Evolutionary conservation across 2,888 invertebrate species (phyloP).

Genomic region (Ptychoptera albimana): DNA sequence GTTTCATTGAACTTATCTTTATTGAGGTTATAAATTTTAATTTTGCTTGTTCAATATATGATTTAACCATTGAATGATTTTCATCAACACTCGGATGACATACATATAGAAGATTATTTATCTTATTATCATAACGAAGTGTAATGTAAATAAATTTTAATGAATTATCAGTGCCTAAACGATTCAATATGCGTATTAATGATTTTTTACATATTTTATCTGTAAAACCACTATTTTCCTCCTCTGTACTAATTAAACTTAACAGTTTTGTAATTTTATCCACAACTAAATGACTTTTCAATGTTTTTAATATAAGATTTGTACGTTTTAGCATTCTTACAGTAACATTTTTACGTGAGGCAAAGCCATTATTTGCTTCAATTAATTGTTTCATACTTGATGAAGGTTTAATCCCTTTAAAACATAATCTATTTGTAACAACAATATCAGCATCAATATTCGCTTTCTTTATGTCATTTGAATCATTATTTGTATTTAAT

Average conservation of each 20-base stretch:
- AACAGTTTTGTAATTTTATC: constrained; percentile 35
- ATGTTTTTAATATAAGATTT: constrained; percentile 42
- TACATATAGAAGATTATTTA: constrained; percentile 34
- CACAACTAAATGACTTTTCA: constrained; percentile 42
- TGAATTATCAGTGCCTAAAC: constrained; percentile 29
- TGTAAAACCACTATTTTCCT: constrained; percentile 35
- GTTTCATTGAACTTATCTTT: constrained; percentile 8
- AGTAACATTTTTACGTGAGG: constrained; percentile 26
- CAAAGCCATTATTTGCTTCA: constrained; percentile 14
- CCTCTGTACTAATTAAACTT: constrained; percentile 36
- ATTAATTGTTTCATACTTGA: not conserved
- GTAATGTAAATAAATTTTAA: not conserved
- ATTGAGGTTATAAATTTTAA: constrained; percentile 32
- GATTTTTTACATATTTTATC: constrained; percentile 43
- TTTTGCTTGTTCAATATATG: constrained; percentile 44
- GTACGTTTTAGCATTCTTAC: constrained; percentile 32
- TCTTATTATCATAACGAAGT: constrained; percentile 29
- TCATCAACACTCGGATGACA: constrained; percentile 34
- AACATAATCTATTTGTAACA: too few species aligned
- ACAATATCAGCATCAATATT: too few species aligned
- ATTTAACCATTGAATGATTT: constrained; percentile 35
- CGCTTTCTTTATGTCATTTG: too few species aligned
- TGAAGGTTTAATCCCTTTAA: too few species aligned
- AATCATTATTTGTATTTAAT: too few species aligned
- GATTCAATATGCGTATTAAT: constrained; percentile 39